These are phyloP conservation scores for Drosophila quadrilineata DNA, from an alignment of 1,140 invertebrate genomes.

Conservation along the genomic window DNA sequence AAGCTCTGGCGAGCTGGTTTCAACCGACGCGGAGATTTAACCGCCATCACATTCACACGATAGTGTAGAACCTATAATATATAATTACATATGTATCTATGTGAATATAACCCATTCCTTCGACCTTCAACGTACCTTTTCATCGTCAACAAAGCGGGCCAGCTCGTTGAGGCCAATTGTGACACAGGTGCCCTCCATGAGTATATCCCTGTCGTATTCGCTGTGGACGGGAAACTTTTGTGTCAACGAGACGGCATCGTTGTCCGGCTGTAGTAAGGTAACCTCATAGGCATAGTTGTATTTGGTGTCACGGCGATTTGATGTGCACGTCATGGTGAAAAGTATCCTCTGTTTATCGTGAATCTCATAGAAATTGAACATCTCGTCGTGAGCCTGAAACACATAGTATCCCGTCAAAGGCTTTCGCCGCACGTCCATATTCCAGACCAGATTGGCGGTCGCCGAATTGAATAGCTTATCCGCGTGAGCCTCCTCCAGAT, in stretches of 20 bases:
- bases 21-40: constrained; percentile 59
- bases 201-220: constrained; percentile 74
- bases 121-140: constrained; percentile 60
- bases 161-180: constrained; percentile 59
- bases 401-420: constrained; percentile 76
- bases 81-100: neutral
- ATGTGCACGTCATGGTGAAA: constrained; percentile 79
- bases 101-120: neutral
- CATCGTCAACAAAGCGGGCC: constrained; percentile 64
- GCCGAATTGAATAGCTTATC: constrained; percentile 56
- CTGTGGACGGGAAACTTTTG: constrained; percentile 79
- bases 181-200: constrained; percentile 73
- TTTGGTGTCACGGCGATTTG: constrained; percentile 66
- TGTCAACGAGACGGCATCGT: constrained; percentile 66
- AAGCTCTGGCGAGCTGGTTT: constrained; percentile 49
- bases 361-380: constrained; percentile 80
- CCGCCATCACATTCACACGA: constrained; percentile 61
- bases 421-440: constrained; percentile 57
- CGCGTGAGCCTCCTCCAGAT: constrained; percentile 60
- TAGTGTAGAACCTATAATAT: constrained; percentile 62
- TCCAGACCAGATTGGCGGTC: constrained; percentile 61
- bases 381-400: constrained; percentile 69
- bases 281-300: constrained; percentile 77
- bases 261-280: constrained; percentile 63
- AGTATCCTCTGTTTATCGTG: constrained; percentile 66